Evolutionary conservation across 2,797 vertebrate species (phyloP), one percentile per base, ranked within the genome.

Genomic region (Girardinus metallicus): DNA sequence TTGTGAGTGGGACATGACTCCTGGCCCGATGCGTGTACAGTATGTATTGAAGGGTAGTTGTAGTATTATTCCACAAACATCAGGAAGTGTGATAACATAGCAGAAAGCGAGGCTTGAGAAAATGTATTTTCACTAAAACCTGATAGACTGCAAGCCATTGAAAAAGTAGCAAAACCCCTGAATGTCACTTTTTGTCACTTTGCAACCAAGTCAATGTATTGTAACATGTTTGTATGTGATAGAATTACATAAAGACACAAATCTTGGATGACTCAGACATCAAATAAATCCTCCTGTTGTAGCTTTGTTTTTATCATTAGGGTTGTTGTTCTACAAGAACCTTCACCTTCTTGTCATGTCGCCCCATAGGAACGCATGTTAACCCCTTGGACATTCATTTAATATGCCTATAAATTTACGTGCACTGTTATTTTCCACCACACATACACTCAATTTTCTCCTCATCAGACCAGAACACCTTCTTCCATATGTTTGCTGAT

Each of bases 41-140:
- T 53, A 1, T 23, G 41, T 49, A 34, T 60, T n/a, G 18, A 47
- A 75, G 46, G 78, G 75, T 10, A 71, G 66, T 49, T 74, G 18
- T 39, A 46, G 13, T 89, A 83, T 93, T 93, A 49, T 87, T 86
- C 51, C 77, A 88, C 91, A 89, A 93, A 94, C 91, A 92, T 64
- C 44, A 73, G 66, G 3, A 18, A 76, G 78, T 77, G 73, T 73
- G n/a, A 70, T 47, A 36, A 36, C 47, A 70, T 13, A 5, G 73
- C 34, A 41, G 57, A 60, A 55, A 49, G 10, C 74, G 77, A 81
- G 31, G 0, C 6, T n/a, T 0, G 46, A 41, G 29, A 73, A 73
- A 26, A 9, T 23, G 8, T 12, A 3, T 13, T 41, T 55, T 39
- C n/a, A 55, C 36, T 55, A 34, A 41, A 13, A 36, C 16, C 1